Percentiles rank a stretch among this genome's conserved stretches.
These are phyloP conservation scores for Pangasius djambal DNA, from an alignment of 2,797 vertebrate species.

Conservation along the genomic window DNA sequence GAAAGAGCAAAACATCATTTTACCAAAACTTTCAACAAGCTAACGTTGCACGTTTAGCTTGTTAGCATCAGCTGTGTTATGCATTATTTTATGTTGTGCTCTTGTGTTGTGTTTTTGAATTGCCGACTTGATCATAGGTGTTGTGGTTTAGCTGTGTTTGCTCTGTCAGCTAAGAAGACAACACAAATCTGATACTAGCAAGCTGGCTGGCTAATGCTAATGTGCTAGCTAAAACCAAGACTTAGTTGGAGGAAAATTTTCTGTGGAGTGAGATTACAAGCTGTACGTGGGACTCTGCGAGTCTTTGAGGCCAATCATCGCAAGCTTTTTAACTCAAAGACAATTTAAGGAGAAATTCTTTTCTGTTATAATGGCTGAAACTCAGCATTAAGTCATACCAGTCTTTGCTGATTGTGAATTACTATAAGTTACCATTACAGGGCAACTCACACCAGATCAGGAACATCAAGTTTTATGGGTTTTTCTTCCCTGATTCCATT, in stretches of 20 bases:
- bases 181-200: neutral
- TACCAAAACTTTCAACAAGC: neutral
- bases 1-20: neutral
- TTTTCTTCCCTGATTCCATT: neutral
- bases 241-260: neutral
- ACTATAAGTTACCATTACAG: neutral
- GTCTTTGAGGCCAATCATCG: neutral
- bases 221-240: neutral
- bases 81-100: neutral
- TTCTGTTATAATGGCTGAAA: neutral
- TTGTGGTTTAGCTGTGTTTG: neutral
- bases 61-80: neutral
- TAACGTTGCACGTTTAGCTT: neutral
- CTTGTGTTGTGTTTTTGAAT: neutral
- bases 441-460: neutral
- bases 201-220: neutral
- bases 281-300: neutral
- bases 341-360: neutral
- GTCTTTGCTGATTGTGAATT: neutral
- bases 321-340: neutral
- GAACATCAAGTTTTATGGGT: neutral
- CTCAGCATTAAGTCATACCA: neutral
- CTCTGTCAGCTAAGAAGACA: neutral
- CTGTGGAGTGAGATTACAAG: neutral
- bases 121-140: neutral